These are phyloP conservation scores for Cremastinae sp. DNA, from an alignment of 2,888 invertebrate genomes.

Conservation along the genomic window DNA sequence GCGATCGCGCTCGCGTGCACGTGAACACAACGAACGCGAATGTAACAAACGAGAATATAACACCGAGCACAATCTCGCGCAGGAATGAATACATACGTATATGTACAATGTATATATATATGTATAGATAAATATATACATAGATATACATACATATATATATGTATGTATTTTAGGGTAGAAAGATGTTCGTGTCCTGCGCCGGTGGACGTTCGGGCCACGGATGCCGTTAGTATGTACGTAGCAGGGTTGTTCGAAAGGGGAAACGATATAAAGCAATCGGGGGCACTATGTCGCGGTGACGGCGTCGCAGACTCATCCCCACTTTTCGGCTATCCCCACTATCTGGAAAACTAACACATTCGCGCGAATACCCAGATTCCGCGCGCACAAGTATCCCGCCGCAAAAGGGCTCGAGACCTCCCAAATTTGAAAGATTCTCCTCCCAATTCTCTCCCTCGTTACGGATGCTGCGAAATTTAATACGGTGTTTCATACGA, in stretches of 20 bases:
- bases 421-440: no score
- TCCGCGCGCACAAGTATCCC: no score
- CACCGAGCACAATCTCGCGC: no score
- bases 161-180: neutral
- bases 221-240: constrained; percentile 61
- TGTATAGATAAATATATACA: neutral
- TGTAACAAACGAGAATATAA: no score
- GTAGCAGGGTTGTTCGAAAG: constrained; percentile 72
- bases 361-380: no score
- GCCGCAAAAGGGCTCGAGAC: no score
- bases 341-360: constrained; percentile 6
- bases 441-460: no score
- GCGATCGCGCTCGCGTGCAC: constrained; percentile 18
- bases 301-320: constrained; percentile 64
- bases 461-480: no score
- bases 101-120: no score
- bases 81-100: no score
- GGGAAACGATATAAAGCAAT: constrained; percentile 74
- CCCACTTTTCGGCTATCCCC: constrained; percentile 47
- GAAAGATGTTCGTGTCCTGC: constrained; percentile 17
- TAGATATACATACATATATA: neutral
- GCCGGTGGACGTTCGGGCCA: constrained; percentile 31
- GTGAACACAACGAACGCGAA: neutral
- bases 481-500: no score
- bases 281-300: constrained; percentile 78